Base-by-base conservation (phyloP, 1,140 invertebrate species). In the Bombus breviceps region DNA sequence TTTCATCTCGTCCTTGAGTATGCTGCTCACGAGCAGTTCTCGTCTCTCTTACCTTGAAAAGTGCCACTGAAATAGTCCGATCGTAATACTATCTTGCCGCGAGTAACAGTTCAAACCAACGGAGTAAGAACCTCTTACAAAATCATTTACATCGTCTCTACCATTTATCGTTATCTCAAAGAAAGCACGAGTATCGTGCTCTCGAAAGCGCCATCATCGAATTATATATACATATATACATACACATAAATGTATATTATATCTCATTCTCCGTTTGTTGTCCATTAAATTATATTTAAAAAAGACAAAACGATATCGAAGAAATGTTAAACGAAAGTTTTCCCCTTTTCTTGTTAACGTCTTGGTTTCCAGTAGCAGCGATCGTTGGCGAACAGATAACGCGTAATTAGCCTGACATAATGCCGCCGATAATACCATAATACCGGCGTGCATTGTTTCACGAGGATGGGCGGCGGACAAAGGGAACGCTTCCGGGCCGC, bases 391-490 rank as follows among this genome's bases (percentile, higher is more conserved):
- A 8, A 28, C 32, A 80, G 83, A 85, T 85, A 85, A 80, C 83
- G n/a, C 57, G 76, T 59, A 85, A 85, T 85, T 85, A 85, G 83
- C 68, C 41, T 85, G 83, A 73, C 76, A 73, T 85, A 80, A 85
- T 64, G 32, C 53, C 25, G 32, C 18, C 32, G 83, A 85, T 85
- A 84, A 79, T 43, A 59, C 39, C 25, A 59, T 64, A 62, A 77
- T 77, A 22, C 10, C 57, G 15, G 5, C 28, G 37, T 39, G 59
- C 76, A 85, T 85, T 72, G 76, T 85, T 83, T 39, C 68, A 22
- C 76, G 53, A 34, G 41, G 68, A 39, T 78, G 37, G 18, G n/a
- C 37, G 13, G 6, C 59, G 37, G n/a, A 28, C 18, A 34, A 64
- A 8, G 32, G 10, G 25, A n/a, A 79, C 18, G 43, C 12, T 83